These are phyloP conservation scores for Notarius lentiginosus DNA, from an alignment of 2,113 vertebrate species.

Conservation along the genomic window DNA sequence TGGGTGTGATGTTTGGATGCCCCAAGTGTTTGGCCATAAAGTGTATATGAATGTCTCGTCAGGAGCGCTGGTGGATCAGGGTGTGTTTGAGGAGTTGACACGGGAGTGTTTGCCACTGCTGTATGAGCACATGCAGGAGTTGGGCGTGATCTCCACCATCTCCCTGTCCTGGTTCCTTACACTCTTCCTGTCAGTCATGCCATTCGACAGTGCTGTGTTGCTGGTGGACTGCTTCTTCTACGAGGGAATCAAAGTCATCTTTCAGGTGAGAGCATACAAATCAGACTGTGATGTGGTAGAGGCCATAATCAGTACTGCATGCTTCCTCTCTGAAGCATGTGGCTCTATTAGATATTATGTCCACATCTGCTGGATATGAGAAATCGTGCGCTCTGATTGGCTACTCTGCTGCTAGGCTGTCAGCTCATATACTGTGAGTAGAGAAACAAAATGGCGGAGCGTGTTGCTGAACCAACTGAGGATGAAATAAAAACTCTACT, in stretches of 20 bases:
- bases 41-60: conserved; percentile 69
- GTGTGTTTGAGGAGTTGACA: conserved; percentile 95
- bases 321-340: no score
- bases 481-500: no score
- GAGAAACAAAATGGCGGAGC: no score
- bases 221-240: conserved; percentile 97
- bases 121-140: conserved; percentile 91
- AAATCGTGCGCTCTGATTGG: no score
- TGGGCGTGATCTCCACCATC: conserved; percentile 95
- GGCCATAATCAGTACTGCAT: background rate
- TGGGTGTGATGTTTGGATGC: background rate
- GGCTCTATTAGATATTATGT: background rate
- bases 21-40: background rate
- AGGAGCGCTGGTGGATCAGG: conserved; percentile 96
- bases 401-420: no score
- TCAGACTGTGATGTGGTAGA: background rate
- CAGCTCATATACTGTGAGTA: no score
- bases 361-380: no score
- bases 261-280: conserved; percentile 72
- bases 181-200: conserved; percentile 95
- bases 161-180: conserved; percentile 98
- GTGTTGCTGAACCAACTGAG: no score
- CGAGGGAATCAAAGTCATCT: conserved; percentile 92
- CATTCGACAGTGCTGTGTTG: conserved; percentile 92
- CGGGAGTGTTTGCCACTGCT: conserved; percentile 84